Evolutionary conservation across 2,888 invertebrate genomes (phyloP).

Genomic region (Xanthia togata): DNA sequence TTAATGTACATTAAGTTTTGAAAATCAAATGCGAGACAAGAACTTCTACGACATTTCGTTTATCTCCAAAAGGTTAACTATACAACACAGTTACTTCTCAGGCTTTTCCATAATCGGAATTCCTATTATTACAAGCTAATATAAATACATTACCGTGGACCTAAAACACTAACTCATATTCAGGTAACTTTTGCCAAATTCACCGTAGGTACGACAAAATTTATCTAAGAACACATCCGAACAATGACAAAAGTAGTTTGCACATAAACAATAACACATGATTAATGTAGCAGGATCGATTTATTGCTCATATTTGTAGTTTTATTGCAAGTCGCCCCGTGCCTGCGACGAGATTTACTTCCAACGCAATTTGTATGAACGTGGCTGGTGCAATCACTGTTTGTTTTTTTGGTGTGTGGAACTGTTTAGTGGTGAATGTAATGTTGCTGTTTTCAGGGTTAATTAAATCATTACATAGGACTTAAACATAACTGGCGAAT

Average conservation of each 20-base stretch:
- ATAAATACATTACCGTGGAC: constrained; percentile 23
- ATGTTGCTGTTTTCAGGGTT: background rate
- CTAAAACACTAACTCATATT: constrained; percentile 32
- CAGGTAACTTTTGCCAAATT: constrained; percentile 56
- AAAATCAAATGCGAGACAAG: no score
- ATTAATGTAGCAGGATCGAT: constrained; percentile 82
- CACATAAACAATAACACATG: constrained; percentile 78
- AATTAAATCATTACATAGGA: background rate
- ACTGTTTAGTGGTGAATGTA: constrained; percentile 14
- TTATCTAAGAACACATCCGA: constrained; percentile 61
- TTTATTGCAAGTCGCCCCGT: constrained; percentile 76
- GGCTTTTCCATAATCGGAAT: background rate
- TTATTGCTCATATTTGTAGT: constrained; percentile 81
- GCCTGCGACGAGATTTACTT: constrained; percentile 74
- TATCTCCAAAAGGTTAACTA: background rate
- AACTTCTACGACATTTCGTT: no score
- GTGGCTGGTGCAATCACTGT: constrained; percentile 46
- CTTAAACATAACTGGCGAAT: background rate
- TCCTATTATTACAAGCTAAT: background rate
- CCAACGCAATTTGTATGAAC: constrained; percentile 67
- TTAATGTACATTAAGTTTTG: no score
- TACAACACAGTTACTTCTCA: background rate
- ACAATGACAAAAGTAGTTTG: constrained; percentile 70
- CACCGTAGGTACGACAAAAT: constrained; percentile 38
- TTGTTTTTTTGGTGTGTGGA: constrained; percentile 28